Conservation (phyloP, 2,113 vertebrate genomes). For the Sander vitreus region DNA sequence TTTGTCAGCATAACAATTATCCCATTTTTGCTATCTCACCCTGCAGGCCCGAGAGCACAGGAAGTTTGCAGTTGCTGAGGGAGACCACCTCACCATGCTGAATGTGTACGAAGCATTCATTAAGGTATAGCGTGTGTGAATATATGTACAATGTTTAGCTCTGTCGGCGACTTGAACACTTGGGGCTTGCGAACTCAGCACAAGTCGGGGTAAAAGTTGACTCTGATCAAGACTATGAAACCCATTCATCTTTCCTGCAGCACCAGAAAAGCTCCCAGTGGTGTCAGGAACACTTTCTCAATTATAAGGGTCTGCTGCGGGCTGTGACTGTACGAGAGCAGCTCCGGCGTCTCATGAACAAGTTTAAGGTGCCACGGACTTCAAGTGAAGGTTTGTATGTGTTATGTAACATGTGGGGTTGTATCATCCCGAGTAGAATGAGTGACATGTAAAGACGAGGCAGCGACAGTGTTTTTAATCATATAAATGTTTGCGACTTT, state of each 20-base stretch:
- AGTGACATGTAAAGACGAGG: neutral
- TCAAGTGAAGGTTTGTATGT: constrained; percentile 92
- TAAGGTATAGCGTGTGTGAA: constrained; percentile 86
- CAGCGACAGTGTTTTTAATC: neutral
- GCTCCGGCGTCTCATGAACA: constrained; percentile 94
- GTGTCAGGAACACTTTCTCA: constrained; percentile 98
- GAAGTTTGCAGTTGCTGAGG: constrained; percentile 97
- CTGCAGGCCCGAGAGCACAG: constrained; percentile 92
- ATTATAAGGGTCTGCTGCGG: constrained; percentile 96
- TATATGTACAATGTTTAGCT: neutral
- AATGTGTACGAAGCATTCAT: constrained; percentile 98
- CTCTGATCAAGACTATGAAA: neutral
- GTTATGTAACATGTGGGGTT: neutral
- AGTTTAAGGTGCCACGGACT: constrained; percentile 95
- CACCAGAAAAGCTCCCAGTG: constrained; percentile 97
- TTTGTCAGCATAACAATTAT: constrained; percentile 43
- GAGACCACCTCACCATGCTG: constrained; percentile 98
- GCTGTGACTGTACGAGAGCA: constrained; percentile 94
- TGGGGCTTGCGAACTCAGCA: neutral
- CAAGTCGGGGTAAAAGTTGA: constrained; percentile 4
- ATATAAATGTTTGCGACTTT: neutral
- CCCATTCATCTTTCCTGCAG: constrained; percentile 73
- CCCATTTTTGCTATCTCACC: constrained; percentile 30
- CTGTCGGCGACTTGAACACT: neutral
- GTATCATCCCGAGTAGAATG: neutral